A percentile compares a stretch with the other conserved stretches of the same genome.
phyloP scores from a whole-genome alignment of 2,797 vertebrate genomes.

The Telmatherina bonti region DNA sequence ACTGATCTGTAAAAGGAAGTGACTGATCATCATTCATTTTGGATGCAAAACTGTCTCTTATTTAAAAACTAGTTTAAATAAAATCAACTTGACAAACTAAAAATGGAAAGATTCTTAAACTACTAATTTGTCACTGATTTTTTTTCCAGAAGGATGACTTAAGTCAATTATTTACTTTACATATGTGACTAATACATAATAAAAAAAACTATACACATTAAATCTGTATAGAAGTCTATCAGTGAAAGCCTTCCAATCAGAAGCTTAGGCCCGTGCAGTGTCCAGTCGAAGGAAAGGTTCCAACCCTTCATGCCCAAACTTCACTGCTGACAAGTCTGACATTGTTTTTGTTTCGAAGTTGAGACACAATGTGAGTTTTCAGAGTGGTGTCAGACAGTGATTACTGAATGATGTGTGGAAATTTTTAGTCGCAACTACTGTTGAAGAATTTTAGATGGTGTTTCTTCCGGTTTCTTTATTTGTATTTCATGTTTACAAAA shows the following conservation, averaged over 20 bases:
- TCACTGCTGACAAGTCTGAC: not conserved
- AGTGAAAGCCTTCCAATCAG: not conserved
- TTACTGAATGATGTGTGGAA: not conserved
- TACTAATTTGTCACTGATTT: not conserved
- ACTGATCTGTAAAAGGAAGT: not conserved
- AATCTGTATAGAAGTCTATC: too few species aligned
- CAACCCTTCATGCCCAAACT: not conserved
- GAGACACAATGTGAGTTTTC: not conserved
- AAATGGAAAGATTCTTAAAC: not conserved
- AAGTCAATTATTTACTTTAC: not conserved
- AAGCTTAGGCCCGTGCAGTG: not conserved
- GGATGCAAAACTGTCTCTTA: not conserved
- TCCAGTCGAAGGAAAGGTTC: not conserved
- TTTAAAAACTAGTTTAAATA: too few species aligned
- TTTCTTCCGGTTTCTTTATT: not conserved
- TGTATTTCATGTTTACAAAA: not conserved
- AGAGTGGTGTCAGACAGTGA: not conserved
- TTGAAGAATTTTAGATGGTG: not conserved
- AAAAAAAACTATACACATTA: too few species aligned
- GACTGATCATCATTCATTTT: not conserved
- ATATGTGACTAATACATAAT: too few species aligned
- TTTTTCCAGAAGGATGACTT: too few species aligned
- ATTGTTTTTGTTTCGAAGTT: not conserved
- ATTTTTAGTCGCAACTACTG: too few species aligned
- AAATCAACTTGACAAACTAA: too few species aligned